A percentile compares a stretch with the other conserved stretches of the same genome.
Evolutionary conservation across 1,140 invertebrate genomes (phyloP).

Genomic region (Drosophila setifemur): DNA sequence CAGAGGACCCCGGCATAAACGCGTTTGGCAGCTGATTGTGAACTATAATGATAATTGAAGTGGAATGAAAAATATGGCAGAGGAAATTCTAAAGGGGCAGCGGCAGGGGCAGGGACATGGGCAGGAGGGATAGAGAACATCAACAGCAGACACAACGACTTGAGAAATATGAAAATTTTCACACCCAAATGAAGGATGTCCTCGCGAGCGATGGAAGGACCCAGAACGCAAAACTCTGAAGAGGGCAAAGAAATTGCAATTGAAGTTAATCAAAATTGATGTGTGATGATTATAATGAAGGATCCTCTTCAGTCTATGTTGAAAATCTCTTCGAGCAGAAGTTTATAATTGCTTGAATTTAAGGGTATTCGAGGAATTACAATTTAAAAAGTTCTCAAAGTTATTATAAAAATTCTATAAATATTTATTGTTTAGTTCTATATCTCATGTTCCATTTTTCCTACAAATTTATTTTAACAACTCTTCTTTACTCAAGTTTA

Average conservation of each 20-base stretch:
- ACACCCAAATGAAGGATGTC: slow-evolving; percentile 22
- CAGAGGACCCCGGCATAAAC: slow-evolving; percentile 8
- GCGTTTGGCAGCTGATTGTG: slow-evolving; percentile 39
- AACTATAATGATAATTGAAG: slow-evolving; percentile 56
- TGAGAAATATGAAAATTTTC: slow-evolving; percentile 42
- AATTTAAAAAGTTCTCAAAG: too few relatives aligned
- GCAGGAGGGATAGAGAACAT: slow-evolving; percentile 4
- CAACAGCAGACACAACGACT: slow-evolving; percentile 34
- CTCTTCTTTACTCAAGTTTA: too few relatives aligned
- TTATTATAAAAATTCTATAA: too few relatives aligned
- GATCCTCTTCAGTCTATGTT: too few relatives aligned
- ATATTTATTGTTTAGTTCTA: too few relatives aligned
- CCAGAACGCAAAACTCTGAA: background rate
- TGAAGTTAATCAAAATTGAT: slow-evolving; percentile 32
- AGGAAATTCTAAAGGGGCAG: background rate
- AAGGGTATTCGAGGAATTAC: too few relatives aligned
- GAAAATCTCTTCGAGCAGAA: too few relatives aligned
- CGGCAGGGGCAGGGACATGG: background rate
- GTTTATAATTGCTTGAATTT: too few relatives aligned
- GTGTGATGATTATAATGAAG: background rate
- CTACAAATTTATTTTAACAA: too few relatives aligned
- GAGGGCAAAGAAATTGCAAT: slow-evolving; percentile 18
- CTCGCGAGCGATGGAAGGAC: background rate
- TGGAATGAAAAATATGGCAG: slow-evolving; percentile 40
- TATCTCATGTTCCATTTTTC: too few relatives aligned